These are phyloP conservation scores for Syngnathus scovelli DNA, from an alignment of 2,113 vertebrate genomes.

Conservation along the genomic window DNA sequence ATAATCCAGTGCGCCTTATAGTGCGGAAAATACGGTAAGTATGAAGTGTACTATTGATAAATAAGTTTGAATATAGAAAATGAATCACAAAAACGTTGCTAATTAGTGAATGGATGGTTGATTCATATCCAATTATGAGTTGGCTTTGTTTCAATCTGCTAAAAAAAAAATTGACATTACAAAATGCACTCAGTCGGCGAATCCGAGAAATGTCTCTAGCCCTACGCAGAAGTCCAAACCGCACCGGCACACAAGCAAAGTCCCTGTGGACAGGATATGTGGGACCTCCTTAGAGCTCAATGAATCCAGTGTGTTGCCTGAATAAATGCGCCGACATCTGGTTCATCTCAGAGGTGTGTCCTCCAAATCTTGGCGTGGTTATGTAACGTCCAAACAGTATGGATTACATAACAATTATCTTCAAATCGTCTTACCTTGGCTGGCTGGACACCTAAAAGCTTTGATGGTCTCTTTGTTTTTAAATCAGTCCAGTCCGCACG, in stretches of 20 bases:
- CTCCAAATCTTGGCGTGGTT: conserved; percentile 30
- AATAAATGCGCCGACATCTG: conserved; percentile 42
- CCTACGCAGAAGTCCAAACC: conserved; percentile 12
- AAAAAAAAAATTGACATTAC: neutral
- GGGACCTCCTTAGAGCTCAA: conserved; percentile 21
- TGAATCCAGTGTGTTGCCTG: conserved; percentile 40
- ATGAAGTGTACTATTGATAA: neutral
- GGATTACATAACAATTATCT: conserved; percentile 42
- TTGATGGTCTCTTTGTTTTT: conserved; percentile 19
- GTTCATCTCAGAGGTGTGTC: conserved; percentile 45
- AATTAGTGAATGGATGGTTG: neutral
- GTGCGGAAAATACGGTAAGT: neutral
- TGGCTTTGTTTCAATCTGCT: neutral
- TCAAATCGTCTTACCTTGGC: neutral
- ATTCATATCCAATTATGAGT: neutral
- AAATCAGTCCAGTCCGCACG: neutral
- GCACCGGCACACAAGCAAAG: conserved; percentile 14
- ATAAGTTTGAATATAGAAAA: no score
- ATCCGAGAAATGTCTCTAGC: conserved; percentile 19
- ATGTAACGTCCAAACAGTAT: conserved; percentile 45
- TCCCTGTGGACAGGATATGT: conserved; percentile 16
- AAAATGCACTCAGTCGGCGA: conserved; percentile 16
- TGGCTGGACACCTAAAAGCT: neutral
- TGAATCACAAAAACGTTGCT: neutral
- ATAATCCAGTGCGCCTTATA: no score